Base-by-base conservation (phyloP, 2,888 invertebrate genomes). In the Nowickia ferox region DNA sequence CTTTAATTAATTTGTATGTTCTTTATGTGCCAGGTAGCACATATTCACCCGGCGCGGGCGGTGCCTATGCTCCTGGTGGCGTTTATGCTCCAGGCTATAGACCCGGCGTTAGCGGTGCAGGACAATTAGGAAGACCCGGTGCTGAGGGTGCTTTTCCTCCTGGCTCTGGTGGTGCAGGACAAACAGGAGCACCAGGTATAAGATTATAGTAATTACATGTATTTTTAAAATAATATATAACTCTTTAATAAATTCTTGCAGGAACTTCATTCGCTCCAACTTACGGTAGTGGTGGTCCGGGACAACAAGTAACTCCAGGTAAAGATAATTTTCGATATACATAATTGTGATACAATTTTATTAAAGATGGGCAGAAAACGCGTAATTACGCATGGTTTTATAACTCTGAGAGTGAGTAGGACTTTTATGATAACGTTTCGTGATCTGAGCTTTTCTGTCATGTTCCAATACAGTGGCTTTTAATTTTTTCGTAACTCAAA, bases 281-380 rank as follows among this genome's bases (percentile, higher is more conserved):
- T 17, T 48, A 59, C 17, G 65, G 68, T 51, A 40, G 72, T 48
- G 79, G 79, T 15, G 77, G 57, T 15, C 44, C 40, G 42, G 84
- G 78, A 10, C 87, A 87, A 17, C 79, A 79, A 17, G 88, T 84
- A n/a, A 19, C 46, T 17, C 86, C 77, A 19, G 80, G 87, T 69
- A 59, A 40, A 55, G 1, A 42, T 17, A 42, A 17, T 38, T 38
- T 38, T 19, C 2, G 19, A n/a, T 17, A 17, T n/a, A n/a, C n/a
- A n/a, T 53, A 15, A 17, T 53, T 53, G 30, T 6, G 0, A 30
- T n/a, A 65, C 11, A 19, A 61, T 9, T 46, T 22, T 22, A 48
- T 13, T 13, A 63, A 30, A 30, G 30, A 30, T 30, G 30, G 30
- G 30, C 30, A 30, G 30, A 30, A 30, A 30, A 30, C 30, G 30